Evolutionary conservation across 2,113 vertebrate genomes (phyloP).

Genomic region (Pogona vitticeps): DNA sequence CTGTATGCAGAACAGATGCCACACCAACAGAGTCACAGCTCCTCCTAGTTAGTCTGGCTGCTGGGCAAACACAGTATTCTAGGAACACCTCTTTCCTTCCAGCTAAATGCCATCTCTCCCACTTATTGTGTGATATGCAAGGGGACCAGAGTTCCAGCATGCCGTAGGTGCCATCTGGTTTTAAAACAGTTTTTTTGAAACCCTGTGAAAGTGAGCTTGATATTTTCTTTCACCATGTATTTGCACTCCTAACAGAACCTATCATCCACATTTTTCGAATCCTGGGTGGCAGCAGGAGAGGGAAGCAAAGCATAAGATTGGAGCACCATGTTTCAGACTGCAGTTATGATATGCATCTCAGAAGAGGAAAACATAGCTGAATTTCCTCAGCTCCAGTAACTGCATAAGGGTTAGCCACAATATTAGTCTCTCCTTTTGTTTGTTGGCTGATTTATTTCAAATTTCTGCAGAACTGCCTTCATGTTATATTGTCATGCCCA

Average conservation of each 20-base stretch:
- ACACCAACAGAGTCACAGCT: too few relatives aligned
- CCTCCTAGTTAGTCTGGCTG: too few relatives aligned
- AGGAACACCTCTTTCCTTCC: not conserved
- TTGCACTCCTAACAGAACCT: not conserved
- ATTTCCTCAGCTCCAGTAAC: not conserved
- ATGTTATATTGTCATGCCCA: not conserved
- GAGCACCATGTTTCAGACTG: not conserved
- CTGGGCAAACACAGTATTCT: slow-evolving; percentile 20
- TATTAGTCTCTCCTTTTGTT: not conserved
- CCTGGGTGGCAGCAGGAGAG: not conserved
- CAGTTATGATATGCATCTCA: not conserved
- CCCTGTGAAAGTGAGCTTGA: not conserved
- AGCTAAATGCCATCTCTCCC: not conserved
- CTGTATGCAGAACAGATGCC: too few relatives aligned
- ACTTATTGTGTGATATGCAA: not conserved
- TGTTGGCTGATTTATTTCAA: not conserved
- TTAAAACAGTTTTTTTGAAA: slow-evolving; percentile 26
- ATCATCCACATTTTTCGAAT: not conserved
- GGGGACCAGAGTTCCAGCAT: not conserved
- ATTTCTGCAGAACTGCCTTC: accelerated
- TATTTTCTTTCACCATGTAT: slow-evolving; percentile 5
- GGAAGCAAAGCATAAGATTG: not conserved
- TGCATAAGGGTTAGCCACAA: not conserved
- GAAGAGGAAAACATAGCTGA: not conserved
- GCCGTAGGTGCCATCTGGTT: not conserved